Percentiles rank a stretch among this genome's conserved stretches.
Conservation (phyloP, 2,888 invertebrate genomes). For the Eubasilissa splendida region DNA sequence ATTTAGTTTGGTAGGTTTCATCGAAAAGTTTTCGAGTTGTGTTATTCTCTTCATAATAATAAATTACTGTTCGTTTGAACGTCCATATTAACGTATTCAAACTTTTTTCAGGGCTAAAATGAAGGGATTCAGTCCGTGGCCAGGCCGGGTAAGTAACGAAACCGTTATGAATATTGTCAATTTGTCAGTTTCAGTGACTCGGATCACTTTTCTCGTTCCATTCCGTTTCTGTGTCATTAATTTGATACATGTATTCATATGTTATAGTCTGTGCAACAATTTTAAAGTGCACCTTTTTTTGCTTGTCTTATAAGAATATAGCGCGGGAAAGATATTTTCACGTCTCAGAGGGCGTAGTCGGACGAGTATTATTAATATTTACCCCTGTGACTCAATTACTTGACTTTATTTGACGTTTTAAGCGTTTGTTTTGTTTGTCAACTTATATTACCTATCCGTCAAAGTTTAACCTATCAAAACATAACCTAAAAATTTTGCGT, state of each 20-base stretch:
- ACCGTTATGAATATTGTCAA: slow-evolving; percentile 62
- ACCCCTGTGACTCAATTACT: background rate
- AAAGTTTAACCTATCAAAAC: slow-evolving; percentile 55
- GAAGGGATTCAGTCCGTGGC: slow-evolving; percentile 98
- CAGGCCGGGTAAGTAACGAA: slow-evolving; percentile 89
- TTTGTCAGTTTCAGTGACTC: slow-evolving; percentile 63
- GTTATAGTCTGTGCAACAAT: slow-evolving; percentile 16
- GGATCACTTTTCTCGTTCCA: background rate
- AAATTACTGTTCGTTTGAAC: slow-evolving; percentile 8
- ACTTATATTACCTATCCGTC: slow-evolving; percentile 46
- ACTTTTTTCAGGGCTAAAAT: slow-evolving; percentile 92
- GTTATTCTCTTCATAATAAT: slow-evolving; percentile 4
- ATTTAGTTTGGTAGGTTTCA: slow-evolving; percentile 70
- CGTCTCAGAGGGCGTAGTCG: slow-evolving; percentile 31
- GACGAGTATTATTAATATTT: background rate
- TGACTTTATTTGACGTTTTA: background rate
- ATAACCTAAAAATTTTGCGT: slow-evolving; percentile 60
- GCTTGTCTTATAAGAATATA: slow-evolving; percentile 33
- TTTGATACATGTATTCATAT: background rate
- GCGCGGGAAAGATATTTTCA: slow-evolving; percentile 60
- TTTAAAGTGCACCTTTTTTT: slow-evolving; percentile 55
- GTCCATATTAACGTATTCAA: slow-evolving; percentile 12
- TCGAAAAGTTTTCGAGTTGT: slow-evolving; percentile 23
- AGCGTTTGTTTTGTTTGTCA: slow-evolving; percentile 4
- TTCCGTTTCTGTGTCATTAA: too few relatives aligned